Percentiles rank a stretch among this genome's conserved stretches.
phyloP scores from a whole-genome alignment of 2,888 invertebrate genomes.

The Tetheella fluctuosa region DNA sequence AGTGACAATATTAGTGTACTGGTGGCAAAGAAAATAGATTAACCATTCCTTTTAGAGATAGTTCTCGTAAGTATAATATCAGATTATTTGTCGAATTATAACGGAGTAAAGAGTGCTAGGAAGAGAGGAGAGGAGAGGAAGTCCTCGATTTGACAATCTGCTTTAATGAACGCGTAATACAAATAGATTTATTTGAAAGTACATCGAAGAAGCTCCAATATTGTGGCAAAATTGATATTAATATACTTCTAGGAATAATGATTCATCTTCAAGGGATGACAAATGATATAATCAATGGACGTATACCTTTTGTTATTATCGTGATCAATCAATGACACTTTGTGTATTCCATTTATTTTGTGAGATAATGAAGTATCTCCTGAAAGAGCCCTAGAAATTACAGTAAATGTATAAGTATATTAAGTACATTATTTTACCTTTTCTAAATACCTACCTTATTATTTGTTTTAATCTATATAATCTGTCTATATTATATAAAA shows the following conservation, averaged over 20 bases:
- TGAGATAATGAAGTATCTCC: not conserved
- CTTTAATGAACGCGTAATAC: too few species aligned
- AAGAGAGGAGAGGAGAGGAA: not conserved
- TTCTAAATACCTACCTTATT: too few species aligned
- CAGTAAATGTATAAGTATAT: not conserved
- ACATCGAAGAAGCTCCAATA: not conserved
- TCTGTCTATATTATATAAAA: too few species aligned
- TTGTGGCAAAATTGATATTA: constrained; percentile 32
- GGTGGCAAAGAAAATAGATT: not conserved
- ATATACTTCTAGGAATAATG: constrained; percentile 33
- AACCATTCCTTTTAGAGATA: not conserved
- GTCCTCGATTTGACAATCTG: too few species aligned
- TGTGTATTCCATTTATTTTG: constrained; percentile 12
- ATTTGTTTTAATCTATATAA: too few species aligned
- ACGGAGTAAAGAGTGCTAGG: not conserved
- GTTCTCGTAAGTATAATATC: not conserved
- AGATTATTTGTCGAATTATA: not conserved
- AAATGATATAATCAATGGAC: constrained; percentile 31
- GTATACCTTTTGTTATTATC: constrained; percentile 30
- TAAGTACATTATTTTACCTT: not conserved
- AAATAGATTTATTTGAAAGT: too few species aligned
- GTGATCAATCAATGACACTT: constrained; percentile 38
- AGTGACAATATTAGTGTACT: not conserved
- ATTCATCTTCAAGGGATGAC: constrained; percentile 38
- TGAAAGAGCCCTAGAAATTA: not conserved